A percentile compares a stretch with the other conserved stretches of the same genome.
Conservation (phyloP, 2,888 invertebrate species). For the Leucania comma region DNA sequence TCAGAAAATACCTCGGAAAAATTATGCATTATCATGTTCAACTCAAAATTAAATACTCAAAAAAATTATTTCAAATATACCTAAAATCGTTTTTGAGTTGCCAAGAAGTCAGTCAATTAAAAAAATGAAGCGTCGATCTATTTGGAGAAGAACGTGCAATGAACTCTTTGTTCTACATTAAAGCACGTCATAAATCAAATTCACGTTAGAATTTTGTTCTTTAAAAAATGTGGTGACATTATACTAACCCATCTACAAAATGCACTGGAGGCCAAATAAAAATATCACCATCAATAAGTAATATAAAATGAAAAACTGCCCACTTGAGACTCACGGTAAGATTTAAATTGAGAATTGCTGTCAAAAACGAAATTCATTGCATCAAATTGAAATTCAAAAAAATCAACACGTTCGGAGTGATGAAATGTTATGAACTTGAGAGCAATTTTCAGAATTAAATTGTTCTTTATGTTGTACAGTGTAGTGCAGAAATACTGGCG, state of each 20-base stretch:
- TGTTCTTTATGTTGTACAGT: slow-evolving; percentile 39
- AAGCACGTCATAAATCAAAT: too few relatives aligned
- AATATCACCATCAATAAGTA: slow-evolving; percentile 26
- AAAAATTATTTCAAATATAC: too few relatives aligned
- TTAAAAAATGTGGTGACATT: too few relatives aligned
- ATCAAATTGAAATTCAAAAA: slow-evolving; percentile 34
- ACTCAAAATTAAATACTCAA: too few relatives aligned
- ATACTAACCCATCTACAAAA: slow-evolving; percentile 2
- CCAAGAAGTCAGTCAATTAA: too few relatives aligned
- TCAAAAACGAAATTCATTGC: slow-evolving; percentile 20
- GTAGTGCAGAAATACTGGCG: slow-evolving; percentile 33
- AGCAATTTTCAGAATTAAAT: slow-evolving; percentile 21
- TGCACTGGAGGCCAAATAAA: slow-evolving; percentile 25
- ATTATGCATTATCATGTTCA: too few relatives aligned
- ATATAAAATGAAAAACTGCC: slow-evolving; percentile 39
- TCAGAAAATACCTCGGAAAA: too few relatives aligned
- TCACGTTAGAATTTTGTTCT: too few relatives aligned
- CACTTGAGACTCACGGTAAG: not conserved
- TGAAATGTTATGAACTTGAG: slow-evolving; percentile 33
- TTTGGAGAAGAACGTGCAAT: too few relatives aligned
- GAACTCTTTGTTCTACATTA: too few relatives aligned
- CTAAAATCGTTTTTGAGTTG: too few relatives aligned
- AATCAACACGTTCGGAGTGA: slow-evolving; percentile 14
- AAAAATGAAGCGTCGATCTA: too few relatives aligned
- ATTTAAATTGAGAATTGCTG: slow-evolving; percentile 25